A percentile compares a stretch with the other conserved stretches of the same genome.
Evolutionary conservation across 2,888 invertebrate genomes (phyloP).

Genomic region (Oscheius myriophilus): DNA sequence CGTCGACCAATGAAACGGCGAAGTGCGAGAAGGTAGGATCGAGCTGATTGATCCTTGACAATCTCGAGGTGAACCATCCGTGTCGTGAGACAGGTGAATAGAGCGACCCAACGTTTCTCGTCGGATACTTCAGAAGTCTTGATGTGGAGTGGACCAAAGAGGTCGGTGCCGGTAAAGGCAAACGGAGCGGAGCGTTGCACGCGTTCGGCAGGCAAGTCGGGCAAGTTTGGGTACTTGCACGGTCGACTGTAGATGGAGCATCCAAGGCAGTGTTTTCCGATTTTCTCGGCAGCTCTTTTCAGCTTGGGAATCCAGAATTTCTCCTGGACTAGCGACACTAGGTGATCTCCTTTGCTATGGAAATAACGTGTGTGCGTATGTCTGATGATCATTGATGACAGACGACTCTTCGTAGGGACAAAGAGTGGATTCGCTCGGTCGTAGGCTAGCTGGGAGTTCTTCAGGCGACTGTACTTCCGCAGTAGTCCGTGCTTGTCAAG

Average conservation of each 20-base stretch:
- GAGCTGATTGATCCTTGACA: no score
- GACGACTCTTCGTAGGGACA: neutral
- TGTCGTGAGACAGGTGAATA: conserved; percentile 40
- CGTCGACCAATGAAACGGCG: no score
- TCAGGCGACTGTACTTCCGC: neutral
- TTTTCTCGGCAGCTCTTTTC: neutral
- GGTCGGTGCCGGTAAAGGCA: conserved; percentile 42
- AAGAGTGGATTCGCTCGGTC: neutral
- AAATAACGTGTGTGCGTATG: neutral
- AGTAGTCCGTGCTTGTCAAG: neutral
- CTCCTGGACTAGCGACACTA: neutral
- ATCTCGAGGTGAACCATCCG: no score
- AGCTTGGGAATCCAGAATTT: conserved; percentile 3
- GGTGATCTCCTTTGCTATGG: conserved; percentile 7
- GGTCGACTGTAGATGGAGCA: conserved; percentile 1
- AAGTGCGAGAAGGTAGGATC: no score
- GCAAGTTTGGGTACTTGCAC: neutral
- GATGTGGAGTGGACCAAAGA: conserved; percentile 39
- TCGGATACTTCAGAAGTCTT: neutral
- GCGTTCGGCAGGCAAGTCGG: neutral
- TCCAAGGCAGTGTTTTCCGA: neutral
- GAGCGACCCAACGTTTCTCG: conserved; percentile 12
- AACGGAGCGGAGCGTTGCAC: conserved; percentile 36
- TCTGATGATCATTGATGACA: neutral
- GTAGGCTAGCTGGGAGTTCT: neutral